Evolutionary conservation across 1,140 invertebrate genomes (phyloP).

Genomic region (Ruditapes philippinarum): DNA sequence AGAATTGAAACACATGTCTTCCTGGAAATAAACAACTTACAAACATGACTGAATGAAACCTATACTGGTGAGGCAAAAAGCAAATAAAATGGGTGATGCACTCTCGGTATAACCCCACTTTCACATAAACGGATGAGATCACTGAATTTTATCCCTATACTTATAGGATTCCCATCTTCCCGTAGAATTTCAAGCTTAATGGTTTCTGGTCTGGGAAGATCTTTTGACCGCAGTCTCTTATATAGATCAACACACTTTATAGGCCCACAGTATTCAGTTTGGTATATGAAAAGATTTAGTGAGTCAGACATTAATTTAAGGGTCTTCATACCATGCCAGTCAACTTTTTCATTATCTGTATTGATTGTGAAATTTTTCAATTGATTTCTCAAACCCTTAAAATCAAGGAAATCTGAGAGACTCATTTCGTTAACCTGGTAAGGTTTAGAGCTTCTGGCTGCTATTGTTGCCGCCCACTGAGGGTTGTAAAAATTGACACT

Average conservation of each 20-base stretch:
- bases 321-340: slow-evolving; percentile 11
- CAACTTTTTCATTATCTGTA: slow-evolving; percentile 12
- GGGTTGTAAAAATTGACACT: neutral
- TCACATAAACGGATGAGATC: neutral
- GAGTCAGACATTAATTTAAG: neutral
- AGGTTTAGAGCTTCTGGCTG: neutral
- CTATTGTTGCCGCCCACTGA: neutral
- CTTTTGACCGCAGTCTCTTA: neutral
- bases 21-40: too few species aligned
- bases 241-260: neutral
- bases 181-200: neutral
- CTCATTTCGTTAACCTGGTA: neutral
- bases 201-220: neutral
- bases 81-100: slow-evolving; percentile 39
- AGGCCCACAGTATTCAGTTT: neutral
- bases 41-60: too few species aligned
- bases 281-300: neutral
- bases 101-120: neutral
- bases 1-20: too few species aligned
- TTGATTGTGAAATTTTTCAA: slow-evolving; percentile 34
- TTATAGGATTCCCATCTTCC: neutral
- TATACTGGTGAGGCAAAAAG: neutral
- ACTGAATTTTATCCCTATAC: neutral
- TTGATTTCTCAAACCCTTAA: neutral
- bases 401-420: neutral